phyloP scores from a whole-genome alignment of 2,797 vertebrate species.

The Stomatorhinus walkeri region DNA sequence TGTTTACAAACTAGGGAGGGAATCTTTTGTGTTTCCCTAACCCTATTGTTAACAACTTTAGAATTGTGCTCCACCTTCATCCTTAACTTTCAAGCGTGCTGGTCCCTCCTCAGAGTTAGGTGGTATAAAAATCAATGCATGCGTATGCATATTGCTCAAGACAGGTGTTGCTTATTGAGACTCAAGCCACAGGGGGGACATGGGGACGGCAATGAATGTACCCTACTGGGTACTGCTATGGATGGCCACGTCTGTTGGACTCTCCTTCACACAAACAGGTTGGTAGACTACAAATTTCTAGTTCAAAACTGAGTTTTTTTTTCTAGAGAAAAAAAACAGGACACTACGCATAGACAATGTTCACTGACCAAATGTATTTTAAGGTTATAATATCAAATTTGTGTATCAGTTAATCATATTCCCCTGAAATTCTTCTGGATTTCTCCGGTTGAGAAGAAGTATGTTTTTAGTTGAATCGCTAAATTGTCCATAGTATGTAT shows the following conservation, averaged over 20 bases:
- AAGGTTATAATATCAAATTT: not conserved
- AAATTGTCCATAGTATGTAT: not conserved
- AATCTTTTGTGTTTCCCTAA: not conserved
- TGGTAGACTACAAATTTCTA: not conserved
- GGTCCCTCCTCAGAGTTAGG: slow-evolving; percentile 15
- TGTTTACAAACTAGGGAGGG: slow-evolving; percentile 10
- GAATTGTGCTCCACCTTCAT: slow-evolving; percentile 33
- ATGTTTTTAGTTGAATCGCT: not conserved
- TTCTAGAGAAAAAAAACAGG: not conserved
- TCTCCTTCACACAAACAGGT: slow-evolving; percentile 35
- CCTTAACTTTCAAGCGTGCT: slow-evolving; percentile 7
- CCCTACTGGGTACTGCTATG: slow-evolving; percentile 32
- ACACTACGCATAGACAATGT: not conserved
- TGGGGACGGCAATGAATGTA: slow-evolving; percentile 44
- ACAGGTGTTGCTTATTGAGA: slow-evolving; percentile 29
- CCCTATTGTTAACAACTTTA: slow-evolving; percentile 9
- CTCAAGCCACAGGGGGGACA: slow-evolving; percentile 35
- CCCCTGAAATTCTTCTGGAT: not conserved
- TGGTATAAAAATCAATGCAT: slow-evolving; percentile 33
- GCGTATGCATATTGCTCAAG: slow-evolving; percentile 25
- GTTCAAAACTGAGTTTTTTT: not conserved
- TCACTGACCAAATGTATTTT: not conserved
- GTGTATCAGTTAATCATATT: not conserved
- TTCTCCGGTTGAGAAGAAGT: not conserved
- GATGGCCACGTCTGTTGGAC: slow-evolving; percentile 38